Base-by-base conservation (phyloP, 2,888 invertebrate species). In the Fragum sueziense region DNA sequence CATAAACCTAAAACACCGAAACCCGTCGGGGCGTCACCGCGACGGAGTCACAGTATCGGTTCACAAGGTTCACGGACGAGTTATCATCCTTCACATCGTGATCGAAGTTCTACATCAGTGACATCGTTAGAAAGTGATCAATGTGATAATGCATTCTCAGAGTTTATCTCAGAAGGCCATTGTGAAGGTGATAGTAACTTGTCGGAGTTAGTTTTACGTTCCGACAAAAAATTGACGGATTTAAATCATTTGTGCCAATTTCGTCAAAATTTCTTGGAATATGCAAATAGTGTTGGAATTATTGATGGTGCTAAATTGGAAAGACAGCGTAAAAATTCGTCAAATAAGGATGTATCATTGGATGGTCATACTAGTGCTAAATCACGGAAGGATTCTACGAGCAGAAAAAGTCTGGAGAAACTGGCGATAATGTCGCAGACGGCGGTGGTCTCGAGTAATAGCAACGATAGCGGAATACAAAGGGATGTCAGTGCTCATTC, bases 401-500 rank as follows among this genome's bases (percentile, higher is more conserved):
- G 51, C 2, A 34, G 81, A n/a, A 62, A 34, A 25, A 78, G 74
- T 65, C 76, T 74, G 11, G 84, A 82, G 20, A 77, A 72, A 37
- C 41, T 84, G n/a, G 76, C 74, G 54, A 75, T 82, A 25, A 70
- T 85, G 11, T 76, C 78, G 9, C 87, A 85, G 71, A 74, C 80
- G n/a, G 87, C 85, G 25, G 85, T 87, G 47, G 86, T 87, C 14
- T 88, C 89, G 61, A 91, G 90, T 78, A 91, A 91, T 80, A 91
- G 91, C 70, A 91, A 90, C 68, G 91, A 91, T 82, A 90, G 90
- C 68, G 91, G 91, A 0, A 91, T 91, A 69, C 91, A 91, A 70
- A 84, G 88, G 67, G 91, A 91, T 80, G 88, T 84, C 52, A 88
- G 87, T 72, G 77, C 87, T 27, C 85, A 88, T 70, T 90, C 90